Evolutionary conservation across 2,797 vertebrate species (phyloP).

Genomic region (Clamator glandarius): DNA sequence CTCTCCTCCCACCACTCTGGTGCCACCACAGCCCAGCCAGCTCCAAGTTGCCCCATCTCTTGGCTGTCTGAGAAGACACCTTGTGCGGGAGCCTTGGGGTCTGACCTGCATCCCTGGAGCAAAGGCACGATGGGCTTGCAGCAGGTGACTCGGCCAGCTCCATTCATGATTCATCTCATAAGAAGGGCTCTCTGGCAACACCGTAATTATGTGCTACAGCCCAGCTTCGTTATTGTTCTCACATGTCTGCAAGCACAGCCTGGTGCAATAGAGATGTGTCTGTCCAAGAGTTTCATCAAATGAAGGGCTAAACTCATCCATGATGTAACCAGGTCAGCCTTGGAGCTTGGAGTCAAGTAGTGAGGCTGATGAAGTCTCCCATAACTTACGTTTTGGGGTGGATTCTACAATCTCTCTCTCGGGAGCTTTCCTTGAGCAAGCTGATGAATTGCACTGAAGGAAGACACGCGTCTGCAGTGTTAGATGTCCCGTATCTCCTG

Average conservation of each 20-base stretch:
- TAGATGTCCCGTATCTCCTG: rapidly evolving
- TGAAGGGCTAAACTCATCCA: not conserved
- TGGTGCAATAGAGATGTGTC: not conserved
- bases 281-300: not conserved
- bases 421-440: not conserved
- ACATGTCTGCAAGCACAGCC: not conserved
- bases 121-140: not conserved
- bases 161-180: not conserved
- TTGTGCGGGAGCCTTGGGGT: not conserved
- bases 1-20: rapidly evolving
- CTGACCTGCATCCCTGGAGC: not conserved
- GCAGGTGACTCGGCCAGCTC: not conserved
- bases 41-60: not conserved
- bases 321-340: not conserved
- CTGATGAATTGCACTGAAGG: not conserved
- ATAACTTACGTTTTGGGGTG: rapidly evolving
- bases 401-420: not conserved
- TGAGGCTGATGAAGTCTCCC: not conserved
- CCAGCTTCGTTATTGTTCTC: not conserved
- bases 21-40: not conserved
- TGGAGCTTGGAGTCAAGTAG: not conserved
- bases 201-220: not conserved
- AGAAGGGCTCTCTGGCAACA: not conserved
- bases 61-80: rapidly evolving
- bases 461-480: rapidly evolving